phyloP scores from a whole-genome alignment of 2,113 vertebrate species.

The Atrichornis clamosus region DNA sequence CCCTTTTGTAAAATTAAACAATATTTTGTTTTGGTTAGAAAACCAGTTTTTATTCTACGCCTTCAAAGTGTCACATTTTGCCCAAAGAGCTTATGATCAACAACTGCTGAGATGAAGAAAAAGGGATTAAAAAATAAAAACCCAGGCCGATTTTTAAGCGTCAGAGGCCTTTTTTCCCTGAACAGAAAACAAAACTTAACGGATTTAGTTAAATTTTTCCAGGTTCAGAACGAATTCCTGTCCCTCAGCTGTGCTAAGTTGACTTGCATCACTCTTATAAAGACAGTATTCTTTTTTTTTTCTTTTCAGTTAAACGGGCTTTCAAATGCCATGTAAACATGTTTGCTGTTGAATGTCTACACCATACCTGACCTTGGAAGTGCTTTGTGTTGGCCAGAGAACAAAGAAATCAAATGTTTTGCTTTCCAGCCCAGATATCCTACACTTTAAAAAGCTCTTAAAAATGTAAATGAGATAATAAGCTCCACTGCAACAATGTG shows the following conservation, averaged over 20 bases:
- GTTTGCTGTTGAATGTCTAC: constrained; percentile 49
- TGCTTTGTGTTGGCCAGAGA: constrained; percentile 48
- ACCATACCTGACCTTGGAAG: constrained; percentile 56
- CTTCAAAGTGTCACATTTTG: not conserved
- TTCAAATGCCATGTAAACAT: constrained; percentile 45
- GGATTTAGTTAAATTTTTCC: constrained; percentile 14
- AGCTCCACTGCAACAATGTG: constrained; percentile 34
- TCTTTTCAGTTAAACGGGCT: constrained; percentile 5
- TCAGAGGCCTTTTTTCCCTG: not conserved
- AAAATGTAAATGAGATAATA: constrained; percentile 66
- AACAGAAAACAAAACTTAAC: not conserved
- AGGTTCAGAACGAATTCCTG: not conserved
- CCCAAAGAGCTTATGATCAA: not conserved
- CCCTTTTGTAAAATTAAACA: not conserved
- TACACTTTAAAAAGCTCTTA: constrained; percentile 66
- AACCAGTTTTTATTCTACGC: not conserved
- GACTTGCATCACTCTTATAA: not conserved
- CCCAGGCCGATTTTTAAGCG: not conserved
- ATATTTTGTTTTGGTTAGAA: not conserved
- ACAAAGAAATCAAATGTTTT: constrained; percentile 63
- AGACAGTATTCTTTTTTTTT: not conserved
- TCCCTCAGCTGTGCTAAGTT: not conserved
- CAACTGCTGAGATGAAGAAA: not conserved
- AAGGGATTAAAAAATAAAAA: not conserved
- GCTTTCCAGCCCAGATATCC: constrained; percentile 68